A percentile compares a stretch with the other conserved stretches of the same genome.
Conservation (phyloP, 2,888 invertebrate genomes). For the Troides oblongomaculatus region DNA sequence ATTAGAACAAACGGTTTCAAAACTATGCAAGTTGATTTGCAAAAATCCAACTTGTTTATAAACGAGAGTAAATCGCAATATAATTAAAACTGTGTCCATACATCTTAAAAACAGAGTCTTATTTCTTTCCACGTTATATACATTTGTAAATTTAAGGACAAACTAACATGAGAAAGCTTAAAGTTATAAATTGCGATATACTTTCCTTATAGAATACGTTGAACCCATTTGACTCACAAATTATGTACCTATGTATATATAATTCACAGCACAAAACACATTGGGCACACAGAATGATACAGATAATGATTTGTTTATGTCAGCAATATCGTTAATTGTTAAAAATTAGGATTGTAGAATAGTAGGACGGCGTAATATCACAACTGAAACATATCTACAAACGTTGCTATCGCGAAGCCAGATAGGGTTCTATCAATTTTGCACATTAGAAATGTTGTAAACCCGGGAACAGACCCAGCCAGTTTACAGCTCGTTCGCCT, state of each 20-base stretch:
- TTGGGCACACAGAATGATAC: too few species aligned
- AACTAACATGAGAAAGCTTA: too few species aligned
- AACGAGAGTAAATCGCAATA: not conserved
- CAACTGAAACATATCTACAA: constrained; percentile 14
- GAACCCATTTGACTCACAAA: too few species aligned
- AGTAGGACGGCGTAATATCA: constrained; percentile 9
- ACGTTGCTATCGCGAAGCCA: constrained; percentile 23
- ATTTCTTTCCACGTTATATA: too few species aligned
- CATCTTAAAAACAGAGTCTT: too few species aligned
- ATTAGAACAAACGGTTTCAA: constrained; percentile 25
- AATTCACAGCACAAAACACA: too few species aligned
- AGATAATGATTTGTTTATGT: too few species aligned
- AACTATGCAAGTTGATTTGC: not conserved
- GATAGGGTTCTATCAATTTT: constrained; percentile 29
- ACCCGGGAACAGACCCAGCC: constrained; percentile 13
- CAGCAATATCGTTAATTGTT: not conserved
- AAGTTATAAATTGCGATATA: too few species aligned
- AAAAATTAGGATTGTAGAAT: constrained; percentile 2
- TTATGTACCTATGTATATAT: too few species aligned
- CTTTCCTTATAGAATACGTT: too few species aligned
- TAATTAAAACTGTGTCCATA: not conserved
- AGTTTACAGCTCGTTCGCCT: constrained; percentile 16
- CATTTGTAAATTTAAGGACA: too few species aligned
- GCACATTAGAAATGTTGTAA: constrained; percentile 31
- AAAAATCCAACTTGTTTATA: not conserved